These are phyloP conservation scores for Myopa tessellatipennis DNA, from an alignment of 2,888 invertebrate species.

Conservation along the genomic window DNA sequence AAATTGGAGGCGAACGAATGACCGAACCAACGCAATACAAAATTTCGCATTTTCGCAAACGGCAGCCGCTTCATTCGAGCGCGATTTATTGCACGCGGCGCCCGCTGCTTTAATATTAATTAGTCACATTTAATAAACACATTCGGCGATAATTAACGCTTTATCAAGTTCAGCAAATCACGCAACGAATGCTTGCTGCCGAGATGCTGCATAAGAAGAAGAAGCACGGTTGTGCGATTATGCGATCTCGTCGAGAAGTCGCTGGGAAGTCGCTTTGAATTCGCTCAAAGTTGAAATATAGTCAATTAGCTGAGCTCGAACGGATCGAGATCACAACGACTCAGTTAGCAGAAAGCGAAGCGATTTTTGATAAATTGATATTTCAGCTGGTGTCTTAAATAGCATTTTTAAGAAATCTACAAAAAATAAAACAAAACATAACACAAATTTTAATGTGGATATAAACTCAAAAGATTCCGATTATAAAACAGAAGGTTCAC, in stretches of 20 bases:
- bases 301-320: neutral
- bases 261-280: neutral
- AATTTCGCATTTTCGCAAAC: constrained; percentile 1
- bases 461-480: no score
- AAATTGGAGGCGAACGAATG: neutral
- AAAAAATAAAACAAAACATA: no score
- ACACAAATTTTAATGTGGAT: no score
- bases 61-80: constrained; percentile 35
- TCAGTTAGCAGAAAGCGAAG: neutral
- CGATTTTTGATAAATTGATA: no score
- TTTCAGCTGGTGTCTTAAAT: no score
- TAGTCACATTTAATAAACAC: constrained; percentile 40
- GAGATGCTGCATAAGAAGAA: neutral
- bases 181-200: constrained; percentile 10
- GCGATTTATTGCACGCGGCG: constrained; percentile 37
- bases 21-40: neutral
- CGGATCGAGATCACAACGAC: neutral
- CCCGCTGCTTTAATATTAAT: constrained; percentile 39
- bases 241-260: no score
- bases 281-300: neutral
- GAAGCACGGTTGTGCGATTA: neutral
- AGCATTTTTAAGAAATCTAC: neutral
- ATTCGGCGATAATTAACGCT: constrained; percentile 39
- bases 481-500: no score
- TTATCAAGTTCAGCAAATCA: constrained; percentile 37